phyloP scores from a whole-genome alignment of 2,797 vertebrate genomes.

The Lophotriccus pileatus region DNA sequence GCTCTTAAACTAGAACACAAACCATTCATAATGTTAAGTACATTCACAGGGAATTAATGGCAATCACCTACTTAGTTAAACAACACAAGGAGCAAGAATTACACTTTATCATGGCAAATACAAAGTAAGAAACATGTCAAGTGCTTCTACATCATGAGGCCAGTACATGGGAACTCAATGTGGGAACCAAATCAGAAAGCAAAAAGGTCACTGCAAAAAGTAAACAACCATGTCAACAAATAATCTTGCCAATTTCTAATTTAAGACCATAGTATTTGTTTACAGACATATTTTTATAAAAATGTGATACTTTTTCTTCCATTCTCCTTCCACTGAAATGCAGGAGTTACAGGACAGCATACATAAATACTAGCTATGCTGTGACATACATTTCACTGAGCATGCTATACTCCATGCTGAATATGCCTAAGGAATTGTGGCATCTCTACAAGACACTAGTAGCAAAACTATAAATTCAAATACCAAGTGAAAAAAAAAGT shows the following conservation, averaged over 20 bases:
- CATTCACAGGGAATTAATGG: neutral
- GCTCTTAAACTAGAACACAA: neutral
- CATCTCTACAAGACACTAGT: rapidly evolving
- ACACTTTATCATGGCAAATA: neutral
- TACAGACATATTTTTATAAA: conserved; percentile 34
- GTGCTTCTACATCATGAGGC: neutral
- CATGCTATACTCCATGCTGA: neutral
- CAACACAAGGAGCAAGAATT: neutral
- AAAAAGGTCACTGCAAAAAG: conserved; percentile 60
- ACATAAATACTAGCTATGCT: neutral
- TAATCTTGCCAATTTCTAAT: conserved; percentile 45
- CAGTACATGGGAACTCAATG: conserved; percentile 29
- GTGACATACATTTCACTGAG: neutral
- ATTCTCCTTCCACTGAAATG: neutral
- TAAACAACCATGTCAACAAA: conserved; percentile 56
- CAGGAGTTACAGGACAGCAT: neutral
- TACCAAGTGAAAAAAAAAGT: neutral
- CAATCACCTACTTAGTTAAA: neutral
- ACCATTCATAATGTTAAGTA: neutral
- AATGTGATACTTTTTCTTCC: neutral
- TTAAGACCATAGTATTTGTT: conserved; percentile 18
- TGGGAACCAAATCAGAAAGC: conserved; percentile 63
- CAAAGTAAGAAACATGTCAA: neutral
- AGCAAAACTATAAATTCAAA: neutral
- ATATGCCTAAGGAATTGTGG: neutral